Evolutionary conservation across 2,113 vertebrate genomes (phyloP).

Genomic region (Brachyistius frenatus): DNA sequence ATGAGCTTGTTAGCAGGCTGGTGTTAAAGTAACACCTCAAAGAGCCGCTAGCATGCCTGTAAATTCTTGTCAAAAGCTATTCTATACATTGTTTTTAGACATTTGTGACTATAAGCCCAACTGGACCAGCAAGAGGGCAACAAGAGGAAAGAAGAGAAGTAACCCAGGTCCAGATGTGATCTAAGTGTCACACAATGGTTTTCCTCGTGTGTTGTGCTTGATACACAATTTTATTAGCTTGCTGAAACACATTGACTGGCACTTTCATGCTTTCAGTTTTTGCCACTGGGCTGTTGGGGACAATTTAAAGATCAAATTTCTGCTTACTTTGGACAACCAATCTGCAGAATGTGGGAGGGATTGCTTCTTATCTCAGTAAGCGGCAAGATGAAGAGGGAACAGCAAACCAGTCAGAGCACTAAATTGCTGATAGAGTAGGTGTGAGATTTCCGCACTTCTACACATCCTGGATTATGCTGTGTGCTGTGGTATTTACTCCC

Average conservation of each 20-base stretch:
- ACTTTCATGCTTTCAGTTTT: constrained; percentile 14
- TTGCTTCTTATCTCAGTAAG: constrained; percentile 39
- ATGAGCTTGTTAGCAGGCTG: too few species aligned
- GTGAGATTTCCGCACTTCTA: constrained; percentile 28
- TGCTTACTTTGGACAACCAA: constrained; percentile 46
- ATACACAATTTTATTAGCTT: constrained; percentile 10
- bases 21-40: too few species aligned
- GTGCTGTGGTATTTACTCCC: constrained; percentile 19
- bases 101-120: too few species aligned
- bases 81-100: too few species aligned
- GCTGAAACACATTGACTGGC: background rate
- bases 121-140: background rate
- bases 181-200: background rate
- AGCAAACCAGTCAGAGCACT: constrained; percentile 14
- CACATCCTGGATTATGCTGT: constrained; percentile 28
- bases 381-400: constrained; percentile 38
- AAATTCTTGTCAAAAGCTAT: too few species aligned
- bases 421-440: constrained; percentile 44
- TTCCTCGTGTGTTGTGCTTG: background rate
- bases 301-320: constrained; percentile 43
- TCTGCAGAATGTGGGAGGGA: constrained; percentile 15
- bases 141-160: background rate
- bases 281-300: background rate
- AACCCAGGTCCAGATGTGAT: background rate
- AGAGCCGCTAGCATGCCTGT: too few species aligned